phyloP scores from a whole-genome alignment of 2,888 invertebrate genomes.

The Ophion costatus region DNA sequence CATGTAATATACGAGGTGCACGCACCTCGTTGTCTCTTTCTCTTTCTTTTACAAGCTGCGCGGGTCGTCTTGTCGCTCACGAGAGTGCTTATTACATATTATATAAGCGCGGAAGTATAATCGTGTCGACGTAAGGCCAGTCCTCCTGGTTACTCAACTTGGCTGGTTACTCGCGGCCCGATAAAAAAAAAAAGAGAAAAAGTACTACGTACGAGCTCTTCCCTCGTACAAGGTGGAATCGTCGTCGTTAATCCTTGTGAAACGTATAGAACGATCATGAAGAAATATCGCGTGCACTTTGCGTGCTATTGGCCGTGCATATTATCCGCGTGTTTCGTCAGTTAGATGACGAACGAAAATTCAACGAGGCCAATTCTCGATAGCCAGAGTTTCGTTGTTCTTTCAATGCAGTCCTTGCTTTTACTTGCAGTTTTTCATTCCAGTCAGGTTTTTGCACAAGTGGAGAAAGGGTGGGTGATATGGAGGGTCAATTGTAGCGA shows the following conservation, averaged over 20 bases:
- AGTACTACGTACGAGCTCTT: conserved; percentile 12
- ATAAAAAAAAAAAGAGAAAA: conserved; percentile 33
- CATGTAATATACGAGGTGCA: conserved; percentile 39
- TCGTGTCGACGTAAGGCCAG: conserved; percentile 60
- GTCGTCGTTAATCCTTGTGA: conserved; percentile 55
- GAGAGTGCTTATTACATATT: conserved; percentile 63
- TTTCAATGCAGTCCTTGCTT: background rate
- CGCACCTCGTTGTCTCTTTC: conserved; percentile 41
- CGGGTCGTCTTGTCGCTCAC: conserved; percentile 39
- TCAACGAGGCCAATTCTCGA: background rate
- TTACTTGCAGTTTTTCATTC: background rate
- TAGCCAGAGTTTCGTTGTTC: background rate
- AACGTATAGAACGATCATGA: conserved; percentile 44
- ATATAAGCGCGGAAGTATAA: conserved; percentile 65
- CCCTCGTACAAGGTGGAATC: conserved; percentile 39
- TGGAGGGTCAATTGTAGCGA: too few species aligned
- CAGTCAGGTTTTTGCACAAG: background rate
- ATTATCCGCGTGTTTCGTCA: conserved; percentile 10
- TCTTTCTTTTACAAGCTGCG: conserved; percentile 26
- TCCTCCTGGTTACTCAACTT: conserved; percentile 62
- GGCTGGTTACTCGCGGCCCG: conserved; percentile 47
- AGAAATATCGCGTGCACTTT: conserved; percentile 38
- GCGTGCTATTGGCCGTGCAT: conserved; percentile 24
- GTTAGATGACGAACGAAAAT: conserved; percentile 3
- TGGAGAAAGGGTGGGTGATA: too few species aligned